Evolutionary conservation across 1,140 invertebrate genomes (phyloP).

Genomic region (Andrena cerasifolii): DNA sequence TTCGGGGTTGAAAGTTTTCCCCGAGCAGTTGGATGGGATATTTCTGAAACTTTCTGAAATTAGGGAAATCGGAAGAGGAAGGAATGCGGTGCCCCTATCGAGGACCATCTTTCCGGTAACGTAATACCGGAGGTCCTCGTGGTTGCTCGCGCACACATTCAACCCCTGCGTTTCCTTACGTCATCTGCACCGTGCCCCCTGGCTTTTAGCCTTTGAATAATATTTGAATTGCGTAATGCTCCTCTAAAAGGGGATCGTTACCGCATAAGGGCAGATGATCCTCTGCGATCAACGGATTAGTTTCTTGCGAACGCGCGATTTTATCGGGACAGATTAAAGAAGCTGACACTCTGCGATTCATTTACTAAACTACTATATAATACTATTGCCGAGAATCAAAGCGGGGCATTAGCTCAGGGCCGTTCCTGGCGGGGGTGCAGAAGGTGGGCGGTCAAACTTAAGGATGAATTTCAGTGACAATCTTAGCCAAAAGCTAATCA

Average conservation of each 20-base stretch:
- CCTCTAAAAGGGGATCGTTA: slow-evolving; percentile 66
- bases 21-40: no score
- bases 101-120: slow-evolving; percentile 67
- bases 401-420: no score
- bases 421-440: no score
- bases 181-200: slow-evolving; percentile 72
- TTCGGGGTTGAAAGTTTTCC: no score
- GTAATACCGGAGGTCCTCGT: slow-evolving; percentile 64
- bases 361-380: background rate
- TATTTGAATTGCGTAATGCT: slow-evolving; percentile 83
- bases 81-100: slow-evolving; percentile 34
- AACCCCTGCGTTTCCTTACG: slow-evolving; percentile 64
- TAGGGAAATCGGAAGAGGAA: slow-evolving; percentile 36
- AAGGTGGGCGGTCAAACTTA: no score
- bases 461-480: no score
- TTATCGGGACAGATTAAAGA: background rate
- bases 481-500: no score
- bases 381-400: no score
- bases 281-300: slow-evolving; percentile 74
- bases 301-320: slow-evolving; percentile 49
- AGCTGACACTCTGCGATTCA: no score
- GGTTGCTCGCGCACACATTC: slow-evolving; percentile 59
- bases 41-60: slow-evolving; percentile 22
- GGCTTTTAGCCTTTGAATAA: slow-evolving; percentile 83
- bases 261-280: slow-evolving; percentile 75